These are phyloP conservation scores for Oscheius myriophilus DNA, from an alignment of 2,888 invertebrate species.

Conservation along the genomic window DNA sequence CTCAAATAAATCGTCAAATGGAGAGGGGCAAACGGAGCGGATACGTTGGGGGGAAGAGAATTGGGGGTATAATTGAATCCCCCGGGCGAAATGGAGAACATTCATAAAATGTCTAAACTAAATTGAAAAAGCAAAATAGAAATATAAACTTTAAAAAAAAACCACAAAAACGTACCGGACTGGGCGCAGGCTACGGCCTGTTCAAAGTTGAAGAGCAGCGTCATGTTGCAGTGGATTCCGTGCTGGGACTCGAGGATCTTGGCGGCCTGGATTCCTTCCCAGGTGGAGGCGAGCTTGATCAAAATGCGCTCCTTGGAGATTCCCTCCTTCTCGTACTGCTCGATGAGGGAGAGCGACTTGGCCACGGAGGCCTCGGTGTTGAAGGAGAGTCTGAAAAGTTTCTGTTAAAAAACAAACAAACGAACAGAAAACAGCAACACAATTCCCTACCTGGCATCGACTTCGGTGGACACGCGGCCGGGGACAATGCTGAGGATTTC, in stretches of 20 bases:
- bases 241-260: constrained; percentile 82
- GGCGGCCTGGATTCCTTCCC: constrained; percentile 99
- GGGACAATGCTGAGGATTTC: constrained; percentile 98
- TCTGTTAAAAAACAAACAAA: constrained; percentile 11
- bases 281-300: constrained; percentile 96
- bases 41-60: too few species aligned
- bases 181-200: constrained; percentile 97
- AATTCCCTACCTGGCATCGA: constrained; percentile 83
- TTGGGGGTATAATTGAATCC: too few species aligned
- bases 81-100: too few species aligned
- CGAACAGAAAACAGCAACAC: neutral
- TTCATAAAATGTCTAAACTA: too few species aligned
- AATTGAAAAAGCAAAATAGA: too few species aligned
- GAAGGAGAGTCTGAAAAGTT: constrained; percentile 83
- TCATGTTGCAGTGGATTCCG: constrained; percentile 96
- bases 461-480: constrained; percentile 94
- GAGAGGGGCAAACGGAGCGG: too few species aligned
- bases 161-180: constrained; percentile 76
- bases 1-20: too few species aligned
- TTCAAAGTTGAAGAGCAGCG: constrained; percentile 86
- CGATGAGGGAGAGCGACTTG: constrained; percentile 88
- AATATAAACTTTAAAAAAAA: too few species aligned
- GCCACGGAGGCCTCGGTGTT: constrained; percentile 89
- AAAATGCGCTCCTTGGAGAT: constrained; percentile 90
- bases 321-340: constrained; percentile 88